Base-by-base conservation (phyloP, 1,140 invertebrate species). In the Nymphalis io region DNA sequence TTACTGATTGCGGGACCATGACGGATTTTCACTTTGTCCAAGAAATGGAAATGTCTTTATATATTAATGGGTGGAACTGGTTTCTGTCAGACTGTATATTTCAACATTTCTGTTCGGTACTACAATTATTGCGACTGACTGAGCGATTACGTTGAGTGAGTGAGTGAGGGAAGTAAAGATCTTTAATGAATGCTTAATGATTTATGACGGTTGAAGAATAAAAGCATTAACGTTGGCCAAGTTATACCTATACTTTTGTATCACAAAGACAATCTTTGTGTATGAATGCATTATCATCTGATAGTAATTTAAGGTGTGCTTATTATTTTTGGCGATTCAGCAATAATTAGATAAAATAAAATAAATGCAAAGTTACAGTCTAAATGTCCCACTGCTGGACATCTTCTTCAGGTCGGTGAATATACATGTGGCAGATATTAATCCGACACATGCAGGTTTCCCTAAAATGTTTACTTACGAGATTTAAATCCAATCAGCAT, bases 41-140 rank as follows among this genome's bases (percentile, higher is more conserved):
- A 51, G 46, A 51, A 51, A 11, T 51, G 46, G 16, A 51, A 51
- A 51, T 51, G 46, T 51, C 46, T 51, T 51, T 11, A 51, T 51
- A 51, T 55, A 55, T 55, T 55, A 27, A 55, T 55, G 48, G 18
- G 15, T 55, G n/a, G 51, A 27, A 55, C 51, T 23, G 51, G 51
- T 55, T 55, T 55, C 16, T 27, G 51, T 55, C 20, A 27, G 20
- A 55, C 27, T 55, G 51, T 55, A 15, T 1, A 13, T 63, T 51
- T 12, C 46, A 39, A 40, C 16, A 63, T 51, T 39, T 51, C 51
- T 55, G 51, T 21, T 38, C 21, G 16, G 23, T 51, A 48, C 46
- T 53, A 53, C 60, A 63, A 63, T 63, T 63, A 39, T 63, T 21
- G 33, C 60, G 40, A 39, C 51, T 27, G 44, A 63, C 60, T 55